Evolutionary conservation across 2,888 invertebrate species (phyloP).

Genomic region (Napeogenes sylphis): DNA sequence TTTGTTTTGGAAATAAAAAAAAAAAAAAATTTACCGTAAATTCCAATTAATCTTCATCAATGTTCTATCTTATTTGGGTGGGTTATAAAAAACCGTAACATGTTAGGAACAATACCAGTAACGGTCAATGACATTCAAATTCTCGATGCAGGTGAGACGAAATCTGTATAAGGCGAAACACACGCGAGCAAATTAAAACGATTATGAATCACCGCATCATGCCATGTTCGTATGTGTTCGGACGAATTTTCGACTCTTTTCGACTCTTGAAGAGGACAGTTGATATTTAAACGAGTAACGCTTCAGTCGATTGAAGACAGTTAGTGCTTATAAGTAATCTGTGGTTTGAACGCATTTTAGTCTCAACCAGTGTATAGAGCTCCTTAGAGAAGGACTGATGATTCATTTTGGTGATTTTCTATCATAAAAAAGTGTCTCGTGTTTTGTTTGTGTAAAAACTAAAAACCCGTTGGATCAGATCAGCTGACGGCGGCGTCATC

Average conservation of each 20-base stretch:
- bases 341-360: background rate
- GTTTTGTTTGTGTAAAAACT: too few relatives aligned
- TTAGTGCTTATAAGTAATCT: background rate
- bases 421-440: too few relatives aligned
- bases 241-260: background rate
- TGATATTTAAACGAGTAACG: background rate
- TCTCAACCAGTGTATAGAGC: too few relatives aligned
- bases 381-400: too few relatives aligned
- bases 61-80: too few relatives aligned
- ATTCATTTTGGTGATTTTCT: too few relatives aligned
- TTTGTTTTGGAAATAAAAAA: too few relatives aligned
- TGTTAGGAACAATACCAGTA: background rate
- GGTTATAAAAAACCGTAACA: background rate
- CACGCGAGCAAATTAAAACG: constrained; percentile 27
- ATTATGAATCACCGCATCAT: constrained; percentile 30
- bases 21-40: too few relatives aligned
- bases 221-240: constrained; percentile 26
- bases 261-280: background rate
- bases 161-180: constrained; percentile 28
- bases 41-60: too few relatives aligned
- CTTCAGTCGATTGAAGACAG: background rate
- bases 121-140: constrained; percentile 20
- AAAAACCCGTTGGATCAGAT: too few relatives aligned
- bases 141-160: constrained; percentile 17
- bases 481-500: too few relatives aligned